Conservation (phyloP, 2,888 invertebrate genomes). For the Branchellion lobata region DNA sequence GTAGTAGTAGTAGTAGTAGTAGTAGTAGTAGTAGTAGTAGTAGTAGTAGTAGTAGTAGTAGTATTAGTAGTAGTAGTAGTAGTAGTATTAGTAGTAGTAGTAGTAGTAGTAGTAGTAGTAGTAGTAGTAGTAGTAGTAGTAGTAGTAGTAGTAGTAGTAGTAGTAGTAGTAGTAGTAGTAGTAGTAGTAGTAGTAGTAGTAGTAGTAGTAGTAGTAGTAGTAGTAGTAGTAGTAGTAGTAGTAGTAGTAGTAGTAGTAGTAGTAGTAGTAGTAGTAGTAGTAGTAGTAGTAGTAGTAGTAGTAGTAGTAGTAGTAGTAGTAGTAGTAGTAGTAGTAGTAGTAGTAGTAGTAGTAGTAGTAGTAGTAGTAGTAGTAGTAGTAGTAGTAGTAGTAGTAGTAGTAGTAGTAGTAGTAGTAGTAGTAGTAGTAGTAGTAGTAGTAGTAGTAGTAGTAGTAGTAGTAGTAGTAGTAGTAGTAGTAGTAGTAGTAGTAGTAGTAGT, state of each 20-base stretch:
- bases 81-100: neutral
- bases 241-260: slow-evolving; percentile 26
- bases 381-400: slow-evolving; percentile 45
- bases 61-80: too few relatives aligned
- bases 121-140: too few relatives aligned
- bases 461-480: slow-evolving; percentile 23
- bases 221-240: too few relatives aligned
- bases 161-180: too few relatives aligned
- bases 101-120: too few relatives aligned
- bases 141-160: too few relatives aligned
- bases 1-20: slow-evolving; percentile 29
- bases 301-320: slow-evolving; percentile 45
- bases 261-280: slow-evolving; percentile 44
- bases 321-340: slow-evolving; percentile 43
- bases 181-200: too few relatives aligned
- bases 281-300: slow-evolving; percentile 43
- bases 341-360: slow-evolving; percentile 46
- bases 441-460: slow-evolving; percentile 36
- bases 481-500: neutral
- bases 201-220: too few relatives aligned
- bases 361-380: slow-evolving; percentile 46
- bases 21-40: slow-evolving; percentile 27
- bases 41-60: neutral
- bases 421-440: slow-evolving; percentile 45
- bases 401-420: slow-evolving; percentile 45